Conservation (phyloP, 2,888 invertebrate species). For the Stenodema calcarata region DNA sequence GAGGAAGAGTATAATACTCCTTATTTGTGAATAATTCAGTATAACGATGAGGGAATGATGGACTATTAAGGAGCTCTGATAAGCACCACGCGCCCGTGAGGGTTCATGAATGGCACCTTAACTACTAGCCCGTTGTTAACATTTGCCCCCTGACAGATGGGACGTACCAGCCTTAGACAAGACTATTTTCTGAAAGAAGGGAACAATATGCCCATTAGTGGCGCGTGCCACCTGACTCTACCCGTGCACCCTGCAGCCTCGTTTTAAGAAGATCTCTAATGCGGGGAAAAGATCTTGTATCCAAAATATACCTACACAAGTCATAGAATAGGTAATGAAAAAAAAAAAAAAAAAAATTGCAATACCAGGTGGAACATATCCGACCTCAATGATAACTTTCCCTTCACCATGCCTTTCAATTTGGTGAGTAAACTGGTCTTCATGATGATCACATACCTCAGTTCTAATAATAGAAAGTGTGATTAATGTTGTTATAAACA, state of each 20-base stretch:
- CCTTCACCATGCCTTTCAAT: too few relatives aligned
- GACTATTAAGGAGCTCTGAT: neutral
- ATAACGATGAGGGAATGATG: neutral
- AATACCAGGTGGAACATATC: too few relatives aligned
- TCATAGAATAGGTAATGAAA: too few relatives aligned
- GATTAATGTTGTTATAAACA: too few relatives aligned
- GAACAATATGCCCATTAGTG: conserved; percentile 46
- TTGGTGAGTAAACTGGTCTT: too few relatives aligned
- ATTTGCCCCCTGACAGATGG: conserved; percentile 25
- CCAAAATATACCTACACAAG: too few relatives aligned
- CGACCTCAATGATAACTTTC: too few relatives aligned
- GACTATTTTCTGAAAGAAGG: conserved; percentile 5
- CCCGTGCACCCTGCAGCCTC: neutral
- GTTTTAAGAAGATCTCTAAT: neutral
- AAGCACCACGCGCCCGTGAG: neutral
- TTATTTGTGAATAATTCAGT: neutral
- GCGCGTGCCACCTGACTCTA: conserved; percentile 47
- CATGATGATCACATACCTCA: too few relatives aligned
- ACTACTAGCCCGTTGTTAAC: neutral
- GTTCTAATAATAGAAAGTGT: too few relatives aligned
- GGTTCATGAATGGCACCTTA: conserved; percentile 12
- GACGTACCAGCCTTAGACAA: neutral
- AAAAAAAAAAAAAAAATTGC: too few relatives aligned
- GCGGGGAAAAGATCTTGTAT: neutral
- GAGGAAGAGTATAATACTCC: neutral